A percentile compares a stretch with the other conserved stretches of the same genome.
phyloP scores from a whole-genome alignment of 1,140 invertebrate species.

The Lithobius niger region DNA sequence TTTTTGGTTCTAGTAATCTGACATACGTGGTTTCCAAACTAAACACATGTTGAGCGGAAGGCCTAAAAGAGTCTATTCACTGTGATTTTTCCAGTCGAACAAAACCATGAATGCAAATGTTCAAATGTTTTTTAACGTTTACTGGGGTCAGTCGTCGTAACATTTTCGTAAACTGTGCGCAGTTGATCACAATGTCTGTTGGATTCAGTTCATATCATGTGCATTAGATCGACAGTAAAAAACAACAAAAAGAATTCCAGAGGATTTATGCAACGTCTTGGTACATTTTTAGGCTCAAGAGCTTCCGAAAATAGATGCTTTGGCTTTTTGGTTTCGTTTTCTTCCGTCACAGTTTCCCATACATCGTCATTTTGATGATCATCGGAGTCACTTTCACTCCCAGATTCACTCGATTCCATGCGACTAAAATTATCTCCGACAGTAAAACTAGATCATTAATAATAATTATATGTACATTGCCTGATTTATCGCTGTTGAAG shows the following conservation, averaged over 20 bases:
- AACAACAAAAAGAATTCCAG: background rate
- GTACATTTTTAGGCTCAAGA: background rate
- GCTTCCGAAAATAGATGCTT: no score
- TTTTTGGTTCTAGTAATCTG: no score
- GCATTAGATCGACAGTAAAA: no score
- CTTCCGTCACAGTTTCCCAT: no score
- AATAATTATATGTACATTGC: background rate
- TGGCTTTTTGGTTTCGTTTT: no score
- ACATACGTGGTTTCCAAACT: no score
- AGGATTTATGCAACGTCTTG: background rate
- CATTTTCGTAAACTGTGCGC: background rate
- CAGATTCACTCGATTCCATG: background rate
- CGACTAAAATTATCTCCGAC: background rate
- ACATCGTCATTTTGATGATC: no score
- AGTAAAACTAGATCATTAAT: background rate
- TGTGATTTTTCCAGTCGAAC: background rate
- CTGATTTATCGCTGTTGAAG: no score
- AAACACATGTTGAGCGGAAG: background rate
- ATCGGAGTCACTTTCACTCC: no score
- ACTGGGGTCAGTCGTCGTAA: background rate
- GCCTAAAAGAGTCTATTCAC: background rate
- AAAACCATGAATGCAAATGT: background rate
- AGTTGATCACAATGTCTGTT: background rate
- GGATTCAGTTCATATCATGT: no score
- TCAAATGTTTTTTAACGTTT: background rate